A percentile compares a stretch with the other conserved stretches of the same genome.
These are phyloP conservation scores for Drosophila melanogaster DNA, from an alignment of 1,140 invertebrate genomes.

Conservation along the genomic window DNA sequence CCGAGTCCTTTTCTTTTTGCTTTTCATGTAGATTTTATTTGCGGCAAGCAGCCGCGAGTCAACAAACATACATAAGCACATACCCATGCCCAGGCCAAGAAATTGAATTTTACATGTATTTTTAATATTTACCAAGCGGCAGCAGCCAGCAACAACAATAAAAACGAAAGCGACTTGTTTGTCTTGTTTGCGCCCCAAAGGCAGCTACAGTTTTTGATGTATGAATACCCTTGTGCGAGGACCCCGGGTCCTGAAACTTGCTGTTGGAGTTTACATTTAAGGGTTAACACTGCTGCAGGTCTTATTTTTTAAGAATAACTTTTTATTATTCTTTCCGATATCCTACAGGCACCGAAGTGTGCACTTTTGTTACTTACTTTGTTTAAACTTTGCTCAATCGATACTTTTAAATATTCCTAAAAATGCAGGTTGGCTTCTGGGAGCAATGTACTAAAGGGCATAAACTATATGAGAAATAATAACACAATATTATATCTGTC, in stretches of 20 bases:
- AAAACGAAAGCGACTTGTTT: slow-evolving; percentile 49
- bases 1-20: slow-evolving; percentile 27
- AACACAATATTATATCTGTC: too few relatives aligned
- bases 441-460: not conserved
- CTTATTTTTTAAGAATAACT: not conserved
- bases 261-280: slow-evolving; percentile 2
- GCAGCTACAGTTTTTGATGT: slow-evolving; percentile 54
- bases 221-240: slow-evolving; percentile 34
- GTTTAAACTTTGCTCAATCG: not conserved
- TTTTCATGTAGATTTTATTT: slow-evolving; percentile 81
- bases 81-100: slow-evolving; percentile 54
- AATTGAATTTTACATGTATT: slow-evolving; percentile 82
- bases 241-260: slow-evolving; percentile 21
- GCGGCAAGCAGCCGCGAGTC: slow-evolving; percentile 75
- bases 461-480: too few relatives aligned
- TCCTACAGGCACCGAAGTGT: not conserved
- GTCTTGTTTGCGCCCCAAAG: slow-evolving; percentile 46
- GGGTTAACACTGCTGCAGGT: not conserved
- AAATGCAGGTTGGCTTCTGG: not conserved
- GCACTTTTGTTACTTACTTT: not conserved
- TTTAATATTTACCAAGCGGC: slow-evolving; percentile 72
- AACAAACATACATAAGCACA: slow-evolving; percentile 67
- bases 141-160: slow-evolving; percentile 49
- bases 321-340: not conserved
- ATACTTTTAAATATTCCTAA: not conserved